Conservation (phyloP, 2,888 invertebrate species). For the Mycogona germanica region DNA sequence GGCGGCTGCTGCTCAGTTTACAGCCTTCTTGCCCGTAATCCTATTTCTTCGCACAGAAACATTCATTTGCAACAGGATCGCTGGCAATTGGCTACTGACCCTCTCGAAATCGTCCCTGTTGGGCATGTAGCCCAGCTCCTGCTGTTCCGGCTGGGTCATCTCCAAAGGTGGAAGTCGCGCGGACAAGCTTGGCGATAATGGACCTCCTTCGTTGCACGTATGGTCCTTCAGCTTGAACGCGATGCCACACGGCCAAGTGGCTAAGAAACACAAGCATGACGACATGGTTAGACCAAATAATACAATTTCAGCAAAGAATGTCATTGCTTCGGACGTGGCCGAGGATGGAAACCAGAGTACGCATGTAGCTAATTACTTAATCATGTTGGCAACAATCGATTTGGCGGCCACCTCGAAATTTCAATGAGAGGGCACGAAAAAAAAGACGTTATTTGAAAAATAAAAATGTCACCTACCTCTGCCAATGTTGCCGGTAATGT, state of each 20-base stretch:
- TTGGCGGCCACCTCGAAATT: no score
- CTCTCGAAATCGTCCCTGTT: slow-evolving; percentile 92
- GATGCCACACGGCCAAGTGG: slow-evolving; percentile 28
- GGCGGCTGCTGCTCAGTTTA: no score
- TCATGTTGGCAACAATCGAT: no score
- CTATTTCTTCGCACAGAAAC: background rate
- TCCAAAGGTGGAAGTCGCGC: slow-evolving; percentile 66
- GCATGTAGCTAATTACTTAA: no score
- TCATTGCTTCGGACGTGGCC: no score
- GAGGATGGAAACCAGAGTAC: no score
- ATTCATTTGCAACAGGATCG: background rate
- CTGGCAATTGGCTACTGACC: slow-evolving; percentile 42
- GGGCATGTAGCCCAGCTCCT: slow-evolving; percentile 85
- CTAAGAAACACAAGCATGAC: slow-evolving; percentile 25
- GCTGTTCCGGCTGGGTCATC: slow-evolving; percentile 68
- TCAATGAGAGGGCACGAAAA: no score
- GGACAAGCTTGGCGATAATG: slow-evolving; percentile 58
- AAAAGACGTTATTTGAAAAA: no score
- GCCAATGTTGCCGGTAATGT: slow-evolving; percentile 81
- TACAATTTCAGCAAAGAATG: background rate
- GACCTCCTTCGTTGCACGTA: slow-evolving; percentile 37
- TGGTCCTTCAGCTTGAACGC: slow-evolving; percentile 31
- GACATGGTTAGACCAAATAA: no score
- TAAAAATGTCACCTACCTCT: slow-evolving; percentile 42
- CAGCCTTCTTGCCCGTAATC: no score